These are phyloP conservation scores for Anguilla marmorata DNA, from an alignment of 2,797 vertebrate genomes.

Conservation along the genomic window DNA sequence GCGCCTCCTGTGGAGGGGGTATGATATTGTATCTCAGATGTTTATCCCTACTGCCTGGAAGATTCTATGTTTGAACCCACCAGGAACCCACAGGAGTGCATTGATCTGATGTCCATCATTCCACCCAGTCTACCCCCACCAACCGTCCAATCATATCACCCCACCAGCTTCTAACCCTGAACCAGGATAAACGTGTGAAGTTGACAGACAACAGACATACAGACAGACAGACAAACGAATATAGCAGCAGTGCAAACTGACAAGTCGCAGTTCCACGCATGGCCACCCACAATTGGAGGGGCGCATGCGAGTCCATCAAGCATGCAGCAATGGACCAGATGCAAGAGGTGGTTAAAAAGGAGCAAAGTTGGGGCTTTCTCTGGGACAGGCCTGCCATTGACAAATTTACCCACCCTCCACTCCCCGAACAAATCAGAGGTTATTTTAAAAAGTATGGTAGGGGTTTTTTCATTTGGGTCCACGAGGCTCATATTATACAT, in stretches of 20 bases:
- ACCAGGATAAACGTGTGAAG: conserved; percentile 28
- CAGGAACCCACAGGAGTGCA: background rate
- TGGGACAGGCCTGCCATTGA: background rate
- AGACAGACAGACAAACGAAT: conserved; percentile 38
- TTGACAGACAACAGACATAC: conserved; percentile 22
- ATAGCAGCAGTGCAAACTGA: background rate
- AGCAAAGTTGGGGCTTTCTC: background rate
- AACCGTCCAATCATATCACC: background rate
- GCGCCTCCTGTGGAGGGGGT: background rate
- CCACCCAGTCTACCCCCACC: background rate
- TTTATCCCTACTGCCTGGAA: conserved; percentile 9
- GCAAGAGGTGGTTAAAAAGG: conserved; percentile 22
- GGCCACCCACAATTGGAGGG: background rate
- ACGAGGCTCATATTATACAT: background rate
- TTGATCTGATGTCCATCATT: background rate
- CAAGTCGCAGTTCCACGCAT: conserved; percentile 17
- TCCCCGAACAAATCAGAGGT: background rate
- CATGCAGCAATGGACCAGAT: conserved; percentile 7
- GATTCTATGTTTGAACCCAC: background rate
- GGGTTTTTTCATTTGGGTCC: background rate
- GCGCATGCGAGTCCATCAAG: background rate
- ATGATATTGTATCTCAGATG: conserved; percentile 24
- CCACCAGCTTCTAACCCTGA: background rate
- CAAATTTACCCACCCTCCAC: background rate
- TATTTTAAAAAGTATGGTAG: background rate